Percentiles rank a stretch among this genome's conserved stretches.
phyloP scores from a whole-genome alignment of 2,888 invertebrate genomes.

The Stenurella melanura region DNA sequence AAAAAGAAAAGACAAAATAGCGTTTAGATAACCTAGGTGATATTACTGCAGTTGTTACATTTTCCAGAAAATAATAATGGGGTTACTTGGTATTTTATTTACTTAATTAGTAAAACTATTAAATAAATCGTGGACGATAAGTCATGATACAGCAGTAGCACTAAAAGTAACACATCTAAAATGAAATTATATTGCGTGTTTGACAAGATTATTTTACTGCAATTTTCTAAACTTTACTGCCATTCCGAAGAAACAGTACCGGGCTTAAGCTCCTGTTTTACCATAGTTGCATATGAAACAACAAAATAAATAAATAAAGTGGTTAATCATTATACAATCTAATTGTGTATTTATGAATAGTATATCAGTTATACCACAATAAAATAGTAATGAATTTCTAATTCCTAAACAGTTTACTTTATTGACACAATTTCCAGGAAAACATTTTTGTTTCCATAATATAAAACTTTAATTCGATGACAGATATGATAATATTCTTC shows the following conservation, averaged over 20 bases:
- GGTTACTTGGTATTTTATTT: constrained; percentile 7
- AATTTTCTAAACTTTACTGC: neutral
- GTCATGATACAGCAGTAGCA: neutral
- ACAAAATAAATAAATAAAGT: no score
- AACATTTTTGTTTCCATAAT: no score
- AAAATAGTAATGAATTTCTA: no score
- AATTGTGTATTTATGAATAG: no score
- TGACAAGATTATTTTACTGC: constrained; percentile 1
- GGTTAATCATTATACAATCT: no score
- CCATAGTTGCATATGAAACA: no score
- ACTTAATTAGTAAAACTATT: neutral
- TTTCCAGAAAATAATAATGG: constrained; percentile 5
- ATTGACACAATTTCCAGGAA: no score
- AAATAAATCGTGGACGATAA: constrained; percentile 11
- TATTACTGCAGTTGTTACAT: constrained; percentile 8
- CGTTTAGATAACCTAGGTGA: constrained; percentile 16
- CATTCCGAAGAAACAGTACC: neutral
- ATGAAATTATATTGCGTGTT: neutral
- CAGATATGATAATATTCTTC: no score
- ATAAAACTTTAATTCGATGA: no score
- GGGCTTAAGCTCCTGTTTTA: neutral
- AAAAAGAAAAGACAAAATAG: constrained; percentile 17
- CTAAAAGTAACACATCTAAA: constrained; percentile 13
- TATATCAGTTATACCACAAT: no score
- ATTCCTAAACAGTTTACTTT: no score